phyloP scores from a whole-genome alignment of 2,888 invertebrate genomes.

The Habrosyne pyritoides region DNA sequence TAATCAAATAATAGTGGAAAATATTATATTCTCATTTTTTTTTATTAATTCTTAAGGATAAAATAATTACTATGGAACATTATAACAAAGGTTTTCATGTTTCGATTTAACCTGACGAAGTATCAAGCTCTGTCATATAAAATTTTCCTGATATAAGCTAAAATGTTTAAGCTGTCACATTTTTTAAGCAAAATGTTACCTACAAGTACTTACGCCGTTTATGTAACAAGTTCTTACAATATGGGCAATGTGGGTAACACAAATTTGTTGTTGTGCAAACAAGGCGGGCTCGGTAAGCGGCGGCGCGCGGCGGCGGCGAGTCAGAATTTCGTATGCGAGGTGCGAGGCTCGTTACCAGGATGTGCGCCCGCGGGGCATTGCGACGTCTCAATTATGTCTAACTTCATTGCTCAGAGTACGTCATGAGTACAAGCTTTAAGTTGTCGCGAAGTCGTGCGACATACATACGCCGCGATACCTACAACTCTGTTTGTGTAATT shows the following conservation, averaged over 20 bases:
- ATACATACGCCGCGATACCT: slow-evolving; percentile 19
- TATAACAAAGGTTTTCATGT: too few species aligned
- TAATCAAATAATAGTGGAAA: not conserved
- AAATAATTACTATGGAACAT: too few species aligned
- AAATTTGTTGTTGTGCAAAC: slow-evolving; percentile 52
- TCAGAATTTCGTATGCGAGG: slow-evolving; percentile 61
- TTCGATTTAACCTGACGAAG: too few species aligned
- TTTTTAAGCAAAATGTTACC: not conserved
- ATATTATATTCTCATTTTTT: not conserved
- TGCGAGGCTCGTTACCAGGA: slow-evolving; percentile 62
- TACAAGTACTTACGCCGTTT: slow-evolving; percentile 6
- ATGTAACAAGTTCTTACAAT: slow-evolving; percentile 18
- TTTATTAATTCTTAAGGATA: too few species aligned
- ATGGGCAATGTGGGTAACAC: slow-evolving; percentile 27
- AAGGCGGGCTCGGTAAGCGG: slow-evolving; percentile 29
- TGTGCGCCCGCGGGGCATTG: slow-evolving; percentile 61
- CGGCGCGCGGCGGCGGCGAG: slow-evolving; percentile 19
- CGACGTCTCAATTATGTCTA: slow-evolving; percentile 74
- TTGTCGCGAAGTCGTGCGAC: slow-evolving; percentile 39
- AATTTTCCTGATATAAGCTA: not conserved
- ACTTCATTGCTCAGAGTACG: slow-evolving; percentile 68
- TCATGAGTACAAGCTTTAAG: slow-evolving; percentile 58
- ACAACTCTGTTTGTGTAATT: slow-evolving; percentile 55
- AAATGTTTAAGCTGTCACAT: not conserved
- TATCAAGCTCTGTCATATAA: not conserved